Evolutionary conservation across 2,888 invertebrate genomes (phyloP).

Genomic region (Elegia similella): DNA sequence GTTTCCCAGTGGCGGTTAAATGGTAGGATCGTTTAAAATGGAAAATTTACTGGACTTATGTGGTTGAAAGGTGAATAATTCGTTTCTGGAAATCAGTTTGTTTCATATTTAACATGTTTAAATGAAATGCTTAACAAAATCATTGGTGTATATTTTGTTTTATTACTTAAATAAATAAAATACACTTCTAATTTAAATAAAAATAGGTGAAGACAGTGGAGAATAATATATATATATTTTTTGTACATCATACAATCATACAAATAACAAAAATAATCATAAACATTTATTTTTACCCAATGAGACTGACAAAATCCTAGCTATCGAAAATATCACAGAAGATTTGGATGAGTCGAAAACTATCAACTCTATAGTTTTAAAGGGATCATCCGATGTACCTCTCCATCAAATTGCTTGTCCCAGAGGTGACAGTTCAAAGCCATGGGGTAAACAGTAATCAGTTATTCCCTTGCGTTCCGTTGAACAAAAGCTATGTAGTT

Average conservation of each 20-base stretch:
- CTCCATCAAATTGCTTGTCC: conserved; percentile 54
- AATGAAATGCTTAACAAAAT: neutral
- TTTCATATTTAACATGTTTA: neutral
- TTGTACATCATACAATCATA: too few relatives aligned
- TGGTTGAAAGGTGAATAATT: conserved; percentile 18
- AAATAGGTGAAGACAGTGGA: too few relatives aligned
- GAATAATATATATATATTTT: too few relatives aligned
- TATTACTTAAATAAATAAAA: too few relatives aligned
- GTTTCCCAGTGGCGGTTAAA: conserved; percentile 60
- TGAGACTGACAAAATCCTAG: too few relatives aligned
- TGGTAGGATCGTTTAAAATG: conserved; percentile 52
- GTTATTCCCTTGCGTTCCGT: too few relatives aligned
- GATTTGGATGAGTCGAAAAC: too few relatives aligned
- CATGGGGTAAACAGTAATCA: conserved; percentile 27
- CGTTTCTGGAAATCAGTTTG: neutral
- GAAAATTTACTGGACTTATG: conserved; percentile 48
- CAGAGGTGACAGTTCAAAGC: conserved; percentile 54
- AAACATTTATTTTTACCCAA: too few relatives aligned
- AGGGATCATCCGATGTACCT: conserved; percentile 1
- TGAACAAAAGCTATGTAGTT: neutral
- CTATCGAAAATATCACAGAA: too few relatives aligned
- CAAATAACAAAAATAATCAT: too few relatives aligned
- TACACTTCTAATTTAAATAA: too few relatives aligned
- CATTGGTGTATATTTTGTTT: too few relatives aligned
- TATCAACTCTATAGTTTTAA: neutral